Evolutionary conservation across 2,888 invertebrate species (phyloP).

Genomic region (Cosmopolites sordidus): DNA sequence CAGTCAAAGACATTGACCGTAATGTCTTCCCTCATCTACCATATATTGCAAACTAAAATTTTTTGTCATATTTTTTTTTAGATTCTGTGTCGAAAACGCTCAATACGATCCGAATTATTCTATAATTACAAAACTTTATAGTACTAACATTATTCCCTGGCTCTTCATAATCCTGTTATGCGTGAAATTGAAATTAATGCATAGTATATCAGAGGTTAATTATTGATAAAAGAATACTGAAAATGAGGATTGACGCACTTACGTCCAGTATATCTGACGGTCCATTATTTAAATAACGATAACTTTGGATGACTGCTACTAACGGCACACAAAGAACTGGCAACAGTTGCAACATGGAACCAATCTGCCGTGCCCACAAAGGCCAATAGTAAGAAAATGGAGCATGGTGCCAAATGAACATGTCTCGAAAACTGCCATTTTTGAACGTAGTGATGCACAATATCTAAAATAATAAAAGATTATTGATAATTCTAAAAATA

Average conservation of each 20-base stretch:
- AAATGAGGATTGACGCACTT: conserved; percentile 42
- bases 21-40: too few species aligned
- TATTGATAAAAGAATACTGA: not conserved
- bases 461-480: conserved; percentile 46
- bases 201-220: not conserved
- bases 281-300: conserved; percentile 73
- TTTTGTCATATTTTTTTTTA: too few species aligned
- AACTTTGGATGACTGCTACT: conserved; percentile 67
- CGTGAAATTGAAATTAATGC: conserved; percentile 13
- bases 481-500: not conserved
- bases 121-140: too few species aligned
- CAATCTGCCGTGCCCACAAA: conserved; percentile 74
- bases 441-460: conserved; percentile 68
- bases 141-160: conserved; percentile 35
- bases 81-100: too few species aligned
- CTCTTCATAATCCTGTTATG: conserved; percentile 33
- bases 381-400: conserved; percentile 69
- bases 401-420: conserved; percentile 62
- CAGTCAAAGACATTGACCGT: too few species aligned
- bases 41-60: too few species aligned
- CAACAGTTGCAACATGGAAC: conserved; percentile 70
- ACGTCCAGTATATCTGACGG: conserved; percentile 86
- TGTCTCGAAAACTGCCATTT: conserved; percentile 61
- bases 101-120: too few species aligned
- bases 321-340: conserved; percentile 71